Evolutionary conservation across 2,888 invertebrate species (phyloP), one percentile per base, ranked within the genome.

Genomic region (Lasioglossum pauxillum): DNA sequence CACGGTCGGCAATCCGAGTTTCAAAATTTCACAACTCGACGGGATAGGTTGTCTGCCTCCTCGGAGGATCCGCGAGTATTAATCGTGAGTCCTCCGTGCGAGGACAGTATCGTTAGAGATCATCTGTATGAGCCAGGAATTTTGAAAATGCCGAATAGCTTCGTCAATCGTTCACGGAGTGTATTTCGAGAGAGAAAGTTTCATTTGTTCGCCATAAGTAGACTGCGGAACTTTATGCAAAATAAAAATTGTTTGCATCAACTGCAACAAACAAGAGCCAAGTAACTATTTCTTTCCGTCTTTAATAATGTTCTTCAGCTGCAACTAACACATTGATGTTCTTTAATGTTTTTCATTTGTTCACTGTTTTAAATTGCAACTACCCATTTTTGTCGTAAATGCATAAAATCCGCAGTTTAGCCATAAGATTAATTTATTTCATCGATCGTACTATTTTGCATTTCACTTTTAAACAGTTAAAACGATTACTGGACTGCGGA

Each of bases 11-110:
- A 69, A 53, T 16, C 49, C 16, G 27, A 35, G 75, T 60, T 80
- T 83, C 71, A 80, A 71, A 71, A 80, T 60, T 75, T 49, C 75
- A 35, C 19, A 69, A 53, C 49, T 71, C 35, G 53, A 38, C 35
- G 35, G 49, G 38, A 41, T 38, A 27, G 44, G 27, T 64, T 44
- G 44, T 76, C 69, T 0, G n/a, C n/a, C 67, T 46, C 38, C 44
- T 53, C 16, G 41, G 67, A 57, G 53, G 31, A 31, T 46, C 23
- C 31, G 38, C 57, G 60, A 78, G 38, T 60, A 41, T 72, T 81
- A 78, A 81, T 72, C 35, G 38, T 57, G 72, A 72, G 49, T 72
- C 31, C 31, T 16, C 31, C 27, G 27, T 1, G 7, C 31, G 27
- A 14, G 31, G 64, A 64, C 31, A 31, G 1, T 1, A 1, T 46